These are phyloP conservation scores for Polyodon spathula DNA, from an alignment of 2,113 vertebrate genomes.

Conservation along the genomic window DNA sequence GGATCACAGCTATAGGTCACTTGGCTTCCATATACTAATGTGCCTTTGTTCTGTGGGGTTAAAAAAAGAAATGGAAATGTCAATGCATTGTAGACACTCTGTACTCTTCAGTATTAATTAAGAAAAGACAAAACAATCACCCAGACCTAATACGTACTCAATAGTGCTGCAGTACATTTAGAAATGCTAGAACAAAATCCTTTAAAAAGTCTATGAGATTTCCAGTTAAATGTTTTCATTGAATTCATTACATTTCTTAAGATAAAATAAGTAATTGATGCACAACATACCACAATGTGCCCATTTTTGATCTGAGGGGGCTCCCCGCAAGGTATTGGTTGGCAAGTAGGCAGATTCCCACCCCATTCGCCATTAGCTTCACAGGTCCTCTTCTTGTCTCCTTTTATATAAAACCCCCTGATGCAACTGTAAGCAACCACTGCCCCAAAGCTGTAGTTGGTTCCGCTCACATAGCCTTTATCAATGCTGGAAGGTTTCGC, in stretches of 20 bases:
- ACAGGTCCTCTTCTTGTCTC: slow-evolving; percentile 87
- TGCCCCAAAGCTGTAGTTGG: slow-evolving; percentile 88
- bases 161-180: too few relatives aligned
- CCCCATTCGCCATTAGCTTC: slow-evolving; percentile 88
- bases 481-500: slow-evolving; percentile 70
- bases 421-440: slow-evolving; percentile 89
- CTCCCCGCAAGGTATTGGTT: slow-evolving; percentile 72
- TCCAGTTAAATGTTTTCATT: too few relatives aligned
- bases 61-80: slow-evolving; percentile 19
- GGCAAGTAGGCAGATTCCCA: slow-evolving; percentile 70
- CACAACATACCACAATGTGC: slow-evolving; percentile 65
- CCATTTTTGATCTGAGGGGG: slow-evolving; percentile 74
- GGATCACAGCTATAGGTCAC: slow-evolving; percentile 70
- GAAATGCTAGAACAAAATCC: too few relatives aligned
- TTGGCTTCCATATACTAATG: slow-evolving; percentile 69
- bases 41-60: slow-evolving; percentile 52
- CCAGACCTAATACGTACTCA: too few relatives aligned
- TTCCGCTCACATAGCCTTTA: slow-evolving; percentile 78
- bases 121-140: too few relatives aligned
- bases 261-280: too few relatives aligned
- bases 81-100: background rate
- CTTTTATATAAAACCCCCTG: slow-evolving; percentile 83
- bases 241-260: too few relatives aligned
- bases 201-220: too few relatives aligned
- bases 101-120: too few relatives aligned